phyloP scores from a whole-genome alignment of 2,797 vertebrate genomes.

The Spinus pinus region DNA sequence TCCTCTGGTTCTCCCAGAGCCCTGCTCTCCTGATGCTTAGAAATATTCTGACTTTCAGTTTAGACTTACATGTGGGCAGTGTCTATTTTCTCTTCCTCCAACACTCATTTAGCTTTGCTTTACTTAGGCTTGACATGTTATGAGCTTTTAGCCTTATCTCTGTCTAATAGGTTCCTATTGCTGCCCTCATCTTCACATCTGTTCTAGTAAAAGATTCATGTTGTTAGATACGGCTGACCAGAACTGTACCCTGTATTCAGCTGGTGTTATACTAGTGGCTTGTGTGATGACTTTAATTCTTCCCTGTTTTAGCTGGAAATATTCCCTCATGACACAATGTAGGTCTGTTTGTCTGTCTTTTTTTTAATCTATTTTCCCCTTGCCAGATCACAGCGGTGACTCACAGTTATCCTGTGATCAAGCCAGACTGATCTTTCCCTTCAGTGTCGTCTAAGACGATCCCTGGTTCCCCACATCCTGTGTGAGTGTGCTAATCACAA shows the following conservation, averaged over 20 bases:
- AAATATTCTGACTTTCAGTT: neutral
- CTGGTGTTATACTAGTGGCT: neutral
- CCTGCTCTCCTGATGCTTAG: neutral
- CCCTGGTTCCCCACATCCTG: slow-evolving; percentile 65
- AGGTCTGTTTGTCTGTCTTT: neutral
- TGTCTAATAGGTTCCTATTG: neutral
- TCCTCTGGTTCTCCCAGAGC: neutral
- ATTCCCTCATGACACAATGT: neutral
- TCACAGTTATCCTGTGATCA: slow-evolving; percentile 53
- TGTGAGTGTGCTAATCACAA: slow-evolving; percentile 46
- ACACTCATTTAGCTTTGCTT: neutral
- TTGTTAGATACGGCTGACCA: neutral
- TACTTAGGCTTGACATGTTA: neutral
- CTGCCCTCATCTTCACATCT: neutral
- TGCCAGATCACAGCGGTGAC: slow-evolving; percentile 21
- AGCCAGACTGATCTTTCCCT: slow-evolving; percentile 29
- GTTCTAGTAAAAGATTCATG: neutral
- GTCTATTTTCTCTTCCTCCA: neutral
- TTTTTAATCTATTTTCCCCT: neutral
- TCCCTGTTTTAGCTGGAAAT: neutral
- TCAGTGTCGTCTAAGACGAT: neutral
- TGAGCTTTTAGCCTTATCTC: neutral
- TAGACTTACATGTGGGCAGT: neutral
- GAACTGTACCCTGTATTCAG: neutral
- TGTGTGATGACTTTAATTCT: neutral